Base-by-base conservation (phyloP, 30 jellyfish, hydroid and myxozoan species). In the Chrysaora quinquecirrha region DNA sequence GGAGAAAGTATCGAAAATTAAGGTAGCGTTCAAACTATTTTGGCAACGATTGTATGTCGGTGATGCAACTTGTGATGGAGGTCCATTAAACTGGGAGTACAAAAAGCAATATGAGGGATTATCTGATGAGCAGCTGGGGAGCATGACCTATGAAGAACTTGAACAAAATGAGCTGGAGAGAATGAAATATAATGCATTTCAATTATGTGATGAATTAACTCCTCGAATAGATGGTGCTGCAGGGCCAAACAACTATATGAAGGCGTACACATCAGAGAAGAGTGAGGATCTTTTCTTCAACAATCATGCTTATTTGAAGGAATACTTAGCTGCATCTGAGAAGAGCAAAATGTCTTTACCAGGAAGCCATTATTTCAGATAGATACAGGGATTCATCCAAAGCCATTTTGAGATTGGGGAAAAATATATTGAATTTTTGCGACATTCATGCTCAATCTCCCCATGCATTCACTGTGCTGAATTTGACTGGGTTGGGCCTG, bases 11-110 rank as follows among this genome's bases (percentile, higher is more conserved):
- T n/a, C n/a, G n/a, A n/a, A n/a, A n/a, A n/a, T n/a, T n/a, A n/a
- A n/a, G n/a, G n/a, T n/a, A n/a, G n/a, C n/a, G n/a, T n/a, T n/a
- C n/a, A n/a, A n/a, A n/a, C n/a, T n/a, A n/a, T n/a, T n/a, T n/a
- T n/a, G n/a, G n/a, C n/a, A n/a, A n/a, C n/a, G n/a, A n/a, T n/a
- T n/a, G n/a, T 74, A 74, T 30, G 56, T 49, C 28, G 86, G 86
- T 27, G 86, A 74, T 74, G 86, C 86, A n/a, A 74, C 50, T 48
- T 74, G 86, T 74, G 86, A 74, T 49, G 77, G 86, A 1, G 86
- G 43, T 22, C 56, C 75, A 1, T 48, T 74, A 35, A 35, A 48
- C 6, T 74, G 86, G 86, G 86, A 49, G 74, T 74, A 74, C 22
- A 74, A 74, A 48, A 31, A 30, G 49, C 75, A 46, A 25, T 74